Percentiles rank a stretch among this genome's conserved stretches.
phyloP scores from a whole-genome alignment of 2,797 vertebrate species.

The Passerculus sandwichensis region DNA sequence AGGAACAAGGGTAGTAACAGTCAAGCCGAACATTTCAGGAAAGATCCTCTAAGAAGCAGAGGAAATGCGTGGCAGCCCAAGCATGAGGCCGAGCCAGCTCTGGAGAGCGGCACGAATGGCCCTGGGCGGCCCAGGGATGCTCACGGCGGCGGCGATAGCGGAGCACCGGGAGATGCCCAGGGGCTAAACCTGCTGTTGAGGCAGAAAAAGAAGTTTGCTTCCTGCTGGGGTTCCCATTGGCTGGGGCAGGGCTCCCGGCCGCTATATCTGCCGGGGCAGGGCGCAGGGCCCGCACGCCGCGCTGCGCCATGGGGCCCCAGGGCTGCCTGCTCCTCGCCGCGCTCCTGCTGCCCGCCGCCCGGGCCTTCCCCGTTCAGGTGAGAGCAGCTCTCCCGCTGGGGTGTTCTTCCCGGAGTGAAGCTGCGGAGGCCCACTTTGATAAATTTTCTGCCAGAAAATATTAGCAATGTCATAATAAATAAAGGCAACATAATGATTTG shows the following conservation, averaged over 20 bases:
- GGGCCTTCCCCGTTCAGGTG: conserved; percentile 56
- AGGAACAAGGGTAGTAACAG: background rate
- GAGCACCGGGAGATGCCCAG: background rate
- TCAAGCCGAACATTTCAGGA: background rate
- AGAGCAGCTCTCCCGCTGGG: background rate
- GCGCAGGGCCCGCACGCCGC: background rate
- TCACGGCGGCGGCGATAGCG: background rate
- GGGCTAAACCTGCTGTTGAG: background rate
- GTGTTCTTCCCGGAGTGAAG: background rate
- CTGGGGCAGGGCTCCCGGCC: background rate
- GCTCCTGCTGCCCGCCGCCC: background rate
- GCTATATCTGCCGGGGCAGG: conserved; percentile 18
- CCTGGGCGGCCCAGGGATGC: background rate
- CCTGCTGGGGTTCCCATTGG: conserved; percentile 41
- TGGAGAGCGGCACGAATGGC: background rate
- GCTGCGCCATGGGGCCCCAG: background rate
- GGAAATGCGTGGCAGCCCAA: background rate
- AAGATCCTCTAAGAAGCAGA: background rate
- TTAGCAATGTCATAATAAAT: background rate
- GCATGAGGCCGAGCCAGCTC: background rate
- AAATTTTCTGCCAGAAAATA: background rate
- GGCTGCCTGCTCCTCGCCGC: background rate
- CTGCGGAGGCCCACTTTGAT: background rate
- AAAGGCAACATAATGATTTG: background rate
- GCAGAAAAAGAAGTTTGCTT: background rate